Percentiles rank a stretch among this genome's conserved stretches.
phyloP scores from a whole-genome alignment of 2,888 invertebrate species.

The Calameuta pallipes region DNA sequence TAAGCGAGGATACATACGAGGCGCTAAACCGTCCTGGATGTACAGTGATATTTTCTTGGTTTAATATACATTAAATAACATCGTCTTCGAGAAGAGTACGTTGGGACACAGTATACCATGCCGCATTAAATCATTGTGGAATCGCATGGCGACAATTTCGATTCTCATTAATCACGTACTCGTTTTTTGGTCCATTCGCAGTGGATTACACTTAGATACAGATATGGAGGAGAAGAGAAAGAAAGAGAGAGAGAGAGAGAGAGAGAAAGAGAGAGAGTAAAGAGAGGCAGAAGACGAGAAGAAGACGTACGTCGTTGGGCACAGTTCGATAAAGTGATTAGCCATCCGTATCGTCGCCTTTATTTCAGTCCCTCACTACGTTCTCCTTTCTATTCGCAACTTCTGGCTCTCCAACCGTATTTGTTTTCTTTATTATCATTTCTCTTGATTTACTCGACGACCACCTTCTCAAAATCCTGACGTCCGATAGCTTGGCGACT shows the following conservation, averaged over 20 bases:
- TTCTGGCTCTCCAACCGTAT: not conserved
- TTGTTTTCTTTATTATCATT: not conserved
- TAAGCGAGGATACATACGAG: not conserved
- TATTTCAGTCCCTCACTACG: not conserved
- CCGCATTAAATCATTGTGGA: not conserved
- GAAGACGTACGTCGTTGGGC: not conserved
- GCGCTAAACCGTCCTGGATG: not conserved
- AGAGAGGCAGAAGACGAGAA: not conserved
- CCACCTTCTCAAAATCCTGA: not conserved
- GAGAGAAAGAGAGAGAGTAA: not conserved
- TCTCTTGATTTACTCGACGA: not conserved
- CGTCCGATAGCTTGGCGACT: not conserved
- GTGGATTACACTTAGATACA: not conserved
- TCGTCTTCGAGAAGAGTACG: not conserved
- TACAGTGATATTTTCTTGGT: not conserved
- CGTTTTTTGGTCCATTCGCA: not conserved
- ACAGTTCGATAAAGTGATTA: not conserved
- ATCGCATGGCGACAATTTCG: not conserved
- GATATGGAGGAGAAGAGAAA: not conserved
- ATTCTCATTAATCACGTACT: not conserved
- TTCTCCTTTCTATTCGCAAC: not conserved
- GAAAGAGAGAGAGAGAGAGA: too few relatives aligned
- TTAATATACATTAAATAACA: not conserved
- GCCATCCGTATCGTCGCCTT: not conserved
- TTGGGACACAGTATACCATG: not conserved